Conservation (phyloP, 30 jellyfish, hydroid and myxozoan species). For the Aurelia sp. region DNA sequence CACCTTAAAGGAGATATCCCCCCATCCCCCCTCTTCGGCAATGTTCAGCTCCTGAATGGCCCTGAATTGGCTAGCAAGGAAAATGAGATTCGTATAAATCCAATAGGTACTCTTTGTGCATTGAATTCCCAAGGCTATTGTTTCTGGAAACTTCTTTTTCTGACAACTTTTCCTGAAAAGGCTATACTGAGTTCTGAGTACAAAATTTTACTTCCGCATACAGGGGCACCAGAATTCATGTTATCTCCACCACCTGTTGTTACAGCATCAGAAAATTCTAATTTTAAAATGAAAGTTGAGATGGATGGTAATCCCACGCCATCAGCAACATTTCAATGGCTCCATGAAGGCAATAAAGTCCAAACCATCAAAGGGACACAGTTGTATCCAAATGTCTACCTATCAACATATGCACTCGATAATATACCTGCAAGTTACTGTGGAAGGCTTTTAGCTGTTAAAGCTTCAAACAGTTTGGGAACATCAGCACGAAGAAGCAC, state of each 20-base stretch:
- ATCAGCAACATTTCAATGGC: constrained; percentile 35
- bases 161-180: no score
- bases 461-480: neutral
- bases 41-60: no score
- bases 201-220: neutral
- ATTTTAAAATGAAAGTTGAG: neutral
- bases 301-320: constrained; percentile 35
- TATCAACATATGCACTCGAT: neutral
- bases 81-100: no score
- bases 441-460: constrained; percentile 11
- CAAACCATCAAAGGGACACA: constrained; percentile 3
- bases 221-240: constrained; percentile 21
- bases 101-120: no score
- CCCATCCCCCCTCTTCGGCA: no score
- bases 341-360: neutral
- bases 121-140: no score
- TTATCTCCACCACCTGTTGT: neutral
- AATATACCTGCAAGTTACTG: constrained; percentile 25
- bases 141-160: no score
- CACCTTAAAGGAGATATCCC: no score
- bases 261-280: constrained; percentile 2
- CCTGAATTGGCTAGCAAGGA: no score
- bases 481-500: no score
- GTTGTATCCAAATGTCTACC: constrained; percentile 10
- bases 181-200: no score